Percentiles rank a stretch among this genome's conserved stretches.
Conservation (phyloP, 2,113 vertebrate genomes). For the Hemiprocne comata region DNA sequence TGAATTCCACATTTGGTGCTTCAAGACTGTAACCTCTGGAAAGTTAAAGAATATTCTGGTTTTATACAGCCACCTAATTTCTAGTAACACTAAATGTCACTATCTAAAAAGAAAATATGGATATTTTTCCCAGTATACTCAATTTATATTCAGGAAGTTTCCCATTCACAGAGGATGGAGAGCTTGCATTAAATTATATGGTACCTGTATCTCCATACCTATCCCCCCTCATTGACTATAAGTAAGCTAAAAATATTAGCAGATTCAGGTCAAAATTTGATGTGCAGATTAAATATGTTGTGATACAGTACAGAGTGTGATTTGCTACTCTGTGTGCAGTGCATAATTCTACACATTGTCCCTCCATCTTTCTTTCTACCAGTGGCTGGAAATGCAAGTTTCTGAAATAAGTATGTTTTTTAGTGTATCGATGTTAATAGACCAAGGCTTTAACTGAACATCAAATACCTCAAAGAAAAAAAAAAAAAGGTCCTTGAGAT, state of each 20-base stretch:
- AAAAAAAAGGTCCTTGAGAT: not conserved
- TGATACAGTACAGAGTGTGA: not conserved
- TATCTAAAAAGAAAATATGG: not conserved
- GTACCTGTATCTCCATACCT: not conserved
- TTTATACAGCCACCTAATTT: not conserved
- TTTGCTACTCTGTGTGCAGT: not conserved
- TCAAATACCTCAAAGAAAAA: not conserved
- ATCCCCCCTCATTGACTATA: not conserved
- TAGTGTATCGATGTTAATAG: not conserved
- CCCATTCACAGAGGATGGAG: not conserved
- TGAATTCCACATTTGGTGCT: not conserved
- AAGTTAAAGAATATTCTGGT: not conserved
- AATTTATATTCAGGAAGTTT: not conserved
- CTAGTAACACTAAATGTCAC: not conserved
- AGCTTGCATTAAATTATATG: not conserved
- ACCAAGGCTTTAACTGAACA: not conserved
- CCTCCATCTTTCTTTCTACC: not conserved
- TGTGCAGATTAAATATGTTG: not conserved
- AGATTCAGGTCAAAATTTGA: not conserved
- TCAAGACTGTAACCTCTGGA: not conserved
- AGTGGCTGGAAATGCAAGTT: not conserved
- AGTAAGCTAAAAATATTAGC: not conserved
- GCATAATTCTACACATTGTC: not conserved
- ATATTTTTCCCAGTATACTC: not conserved
- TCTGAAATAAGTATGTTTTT: not conserved